These are phyloP conservation scores for Orgyia antiqua DNA, from an alignment of 2,888 invertebrate genomes.

Conservation along the genomic window DNA sequence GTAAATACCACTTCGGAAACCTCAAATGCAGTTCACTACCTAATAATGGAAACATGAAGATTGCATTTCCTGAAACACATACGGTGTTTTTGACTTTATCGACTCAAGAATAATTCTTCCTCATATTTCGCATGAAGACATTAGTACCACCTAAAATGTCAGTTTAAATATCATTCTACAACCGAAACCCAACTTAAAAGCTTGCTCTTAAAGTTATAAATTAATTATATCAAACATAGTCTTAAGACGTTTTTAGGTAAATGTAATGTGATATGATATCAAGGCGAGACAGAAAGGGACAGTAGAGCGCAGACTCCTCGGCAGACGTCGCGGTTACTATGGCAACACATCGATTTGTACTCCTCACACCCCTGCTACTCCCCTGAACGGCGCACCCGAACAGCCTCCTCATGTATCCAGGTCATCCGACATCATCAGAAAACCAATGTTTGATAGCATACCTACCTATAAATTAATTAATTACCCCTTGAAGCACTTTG, in stretches of 20 bases:
- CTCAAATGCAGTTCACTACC: constrained; percentile 20
- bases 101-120: constrained; percentile 58
- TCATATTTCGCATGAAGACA: constrained; percentile 65
- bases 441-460: constrained; percentile 33
- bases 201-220: neutral
- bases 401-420: constrained; percentile 68
- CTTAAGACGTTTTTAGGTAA: constrained; percentile 29
- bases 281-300: constrained; percentile 76
- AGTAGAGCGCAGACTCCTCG: constrained; percentile 76
- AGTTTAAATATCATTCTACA: constrained; percentile 3
- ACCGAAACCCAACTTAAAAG: constrained; percentile 19
- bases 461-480: too few species aligned
- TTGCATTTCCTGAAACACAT: constrained; percentile 26
- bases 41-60: constrained; percentile 23
- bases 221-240: neutral
- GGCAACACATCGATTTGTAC: constrained; percentile 72
- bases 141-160: constrained; percentile 27
- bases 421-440: constrained; percentile 59
- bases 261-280: constrained; percentile 71
- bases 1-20: constrained; percentile 14
- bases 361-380: constrained; percentile 38
- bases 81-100: constrained; percentile 57
- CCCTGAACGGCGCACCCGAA: constrained; percentile 26
- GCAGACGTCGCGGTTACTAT: constrained; percentile 76
- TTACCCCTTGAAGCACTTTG: too few species aligned